Conservation (phyloP, 2,113 vertebrate genomes). For the Siphamia tubifer region DNA sequence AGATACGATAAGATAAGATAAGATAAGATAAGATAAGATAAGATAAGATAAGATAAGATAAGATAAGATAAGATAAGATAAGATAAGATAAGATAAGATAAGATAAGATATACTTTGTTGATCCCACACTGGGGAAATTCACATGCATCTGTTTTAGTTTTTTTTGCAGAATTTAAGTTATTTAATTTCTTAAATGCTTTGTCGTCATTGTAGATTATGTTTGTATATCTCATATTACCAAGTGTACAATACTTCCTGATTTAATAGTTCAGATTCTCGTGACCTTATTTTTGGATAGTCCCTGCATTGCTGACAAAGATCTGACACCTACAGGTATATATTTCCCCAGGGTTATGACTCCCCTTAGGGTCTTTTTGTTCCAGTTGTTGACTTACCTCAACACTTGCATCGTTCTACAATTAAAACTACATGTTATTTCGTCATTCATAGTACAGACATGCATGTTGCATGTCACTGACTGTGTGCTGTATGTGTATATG, state of each 20-base stretch:
- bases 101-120: too few species aligned
- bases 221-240: background rate
- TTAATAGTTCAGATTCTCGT: conserved; percentile 3
- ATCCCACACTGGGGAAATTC: too few species aligned
- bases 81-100: too few species aligned
- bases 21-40: too few species aligned
- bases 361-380: background rate
- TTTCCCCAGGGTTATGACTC: conserved; percentile 1
- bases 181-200: too few species aligned
- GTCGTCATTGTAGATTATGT: background rate
- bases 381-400: background rate
- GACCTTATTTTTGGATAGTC: conserved; percentile 4
- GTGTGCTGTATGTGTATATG: background rate
- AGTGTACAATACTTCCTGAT: background rate
- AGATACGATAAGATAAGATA: too few species aligned
- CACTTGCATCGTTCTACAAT: background rate
- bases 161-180: too few species aligned
- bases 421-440: background rate
- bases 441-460: background rate
- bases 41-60: too few species aligned
- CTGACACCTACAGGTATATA: background rate
- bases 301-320: conserved; percentile 40
- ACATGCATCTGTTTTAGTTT: too few species aligned
- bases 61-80: too few species aligned
- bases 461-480: background rate